Percentiles rank a stretch among this genome's conserved stretches.
These are phyloP conservation scores for Pedetes capensis DNA, from an alignment of 2,113 vertebrate species.

Conservation along the genomic window DNA sequence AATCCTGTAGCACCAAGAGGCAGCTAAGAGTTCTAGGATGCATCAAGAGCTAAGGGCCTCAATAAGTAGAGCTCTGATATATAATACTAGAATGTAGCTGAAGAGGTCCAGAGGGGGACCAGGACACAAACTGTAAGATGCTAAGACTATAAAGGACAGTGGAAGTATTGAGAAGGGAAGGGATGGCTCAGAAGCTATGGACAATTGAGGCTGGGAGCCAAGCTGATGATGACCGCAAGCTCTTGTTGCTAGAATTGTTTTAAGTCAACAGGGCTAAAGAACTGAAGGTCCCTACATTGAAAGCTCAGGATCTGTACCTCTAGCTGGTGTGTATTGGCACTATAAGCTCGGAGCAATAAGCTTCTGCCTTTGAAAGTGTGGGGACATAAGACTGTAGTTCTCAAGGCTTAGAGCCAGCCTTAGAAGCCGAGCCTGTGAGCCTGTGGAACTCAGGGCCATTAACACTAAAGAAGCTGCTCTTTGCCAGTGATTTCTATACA, in stretches of 20 bases:
- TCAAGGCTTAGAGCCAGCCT: background rate
- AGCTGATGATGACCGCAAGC: background rate
- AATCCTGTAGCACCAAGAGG: too few relatives aligned
- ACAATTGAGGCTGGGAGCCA: background rate
- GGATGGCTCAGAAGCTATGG: too few relatives aligned
- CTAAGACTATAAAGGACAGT: background rate
- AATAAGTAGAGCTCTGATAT: background rate
- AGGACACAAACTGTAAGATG: background rate
- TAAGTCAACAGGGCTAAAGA: too few relatives aligned
- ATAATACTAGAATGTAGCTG: background rate
- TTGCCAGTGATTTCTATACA: background rate
- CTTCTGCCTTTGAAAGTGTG: background rate
- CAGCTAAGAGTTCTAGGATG: too few relatives aligned
- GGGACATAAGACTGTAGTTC: background rate
- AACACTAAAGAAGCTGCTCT: background rate
- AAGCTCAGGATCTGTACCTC: background rate
- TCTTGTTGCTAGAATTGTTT: background rate
- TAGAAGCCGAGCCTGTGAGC: background rate
- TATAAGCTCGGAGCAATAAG: background rate
- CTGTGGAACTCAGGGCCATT: background rate
- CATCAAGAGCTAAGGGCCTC: background rate
- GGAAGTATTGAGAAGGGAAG: too few relatives aligned
- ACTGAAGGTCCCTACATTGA: background rate
- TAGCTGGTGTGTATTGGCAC: background rate
- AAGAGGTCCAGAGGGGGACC: background rate